Evolutionary conservation across 2,797 vertebrate genomes (phyloP), one percentile per base, ranked within the genome.

Genomic region (Propithecus perrieri): DNA sequence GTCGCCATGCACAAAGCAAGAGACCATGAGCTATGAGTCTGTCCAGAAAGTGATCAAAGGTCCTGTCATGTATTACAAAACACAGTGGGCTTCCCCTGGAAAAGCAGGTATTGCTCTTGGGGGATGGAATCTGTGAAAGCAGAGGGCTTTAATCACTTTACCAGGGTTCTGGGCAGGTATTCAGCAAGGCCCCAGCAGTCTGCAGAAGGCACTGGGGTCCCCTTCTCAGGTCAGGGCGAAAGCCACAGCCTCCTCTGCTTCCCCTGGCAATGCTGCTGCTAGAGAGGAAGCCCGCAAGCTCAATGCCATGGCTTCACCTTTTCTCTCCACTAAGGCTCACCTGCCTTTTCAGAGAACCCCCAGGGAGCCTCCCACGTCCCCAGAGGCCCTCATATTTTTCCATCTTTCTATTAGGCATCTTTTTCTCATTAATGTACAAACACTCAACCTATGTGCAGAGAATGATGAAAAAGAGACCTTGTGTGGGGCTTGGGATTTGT

Each of bases 391-490:
- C 35, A 38, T 76, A 92, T 90, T 95, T 97, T 96, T 95, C 96
- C 87, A 74, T 97, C 74, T 95, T 95, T 92, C 94, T 94, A 76
- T 95, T 79, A 95, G 92, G 96, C 96, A 98, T 95, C 95, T 97
- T 98, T 97, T 97, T 97, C 97, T 97, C 92, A 97, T 98, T 97
- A 97, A 95, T 97, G 87, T 61, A 86, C 95, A 95, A 95, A 96
- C 91, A 96, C 91, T 97, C 89, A 92, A 95, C 92, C 95, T 97
- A 97, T 95, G 69, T 94, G 96, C 63, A 78, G 74, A 89, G 88
- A 97, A 95, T 89, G 97, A 97, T 97, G 96, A 94, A 96, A 97
- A 96, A 89, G 96, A 97, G 92, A 97, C 93, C 96, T 96, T 97
- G 96, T 97, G 95, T 97, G 95, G 96, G 85, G 91, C 79, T 94